Conservation (phyloP, 2,113 vertebrate genomes). For the Phocoena phocoena region DNA sequence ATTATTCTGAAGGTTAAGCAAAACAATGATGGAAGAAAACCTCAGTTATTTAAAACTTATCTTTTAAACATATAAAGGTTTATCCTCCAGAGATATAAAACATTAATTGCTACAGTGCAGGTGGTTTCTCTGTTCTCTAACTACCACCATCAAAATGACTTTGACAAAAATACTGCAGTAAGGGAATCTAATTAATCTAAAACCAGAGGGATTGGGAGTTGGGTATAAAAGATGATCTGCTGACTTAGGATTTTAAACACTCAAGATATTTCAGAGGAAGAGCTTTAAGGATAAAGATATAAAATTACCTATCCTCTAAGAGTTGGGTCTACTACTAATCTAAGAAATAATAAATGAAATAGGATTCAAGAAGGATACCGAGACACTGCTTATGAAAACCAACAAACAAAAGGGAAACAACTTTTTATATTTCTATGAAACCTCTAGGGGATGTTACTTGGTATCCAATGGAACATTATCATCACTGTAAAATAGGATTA, state of each 20-base stretch:
- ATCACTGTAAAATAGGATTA: neutral
- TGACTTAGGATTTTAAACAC: constrained; percentile 39
- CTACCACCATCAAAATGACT: neutral
- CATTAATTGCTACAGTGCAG: neutral
- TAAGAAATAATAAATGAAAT: constrained; percentile 31
- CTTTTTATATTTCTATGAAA: neutral
- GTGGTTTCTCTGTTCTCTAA: neutral
- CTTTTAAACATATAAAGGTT: neutral
- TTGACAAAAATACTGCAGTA: constrained; percentile 21
- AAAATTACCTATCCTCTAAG: constrained; percentile 24
- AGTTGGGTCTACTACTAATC: neutral
- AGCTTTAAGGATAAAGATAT: constrained; percentile 9
- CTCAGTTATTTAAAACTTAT: constrained; percentile 11
- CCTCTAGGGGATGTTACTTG: neutral
- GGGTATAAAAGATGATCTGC: neutral
- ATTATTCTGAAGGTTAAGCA: neutral
- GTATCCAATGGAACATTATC: neutral
- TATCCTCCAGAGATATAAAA: constrained; percentile 2
- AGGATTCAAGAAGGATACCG: neutral
- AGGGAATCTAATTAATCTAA: constrained; percentile 20
- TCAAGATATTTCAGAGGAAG: constrained; percentile 1
- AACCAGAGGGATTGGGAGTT: neutral
- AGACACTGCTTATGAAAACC: neutral
- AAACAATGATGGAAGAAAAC: constrained; percentile 32
- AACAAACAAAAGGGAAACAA: neutral